Evolutionary conservation across 2,113 vertebrate genomes (phyloP).

Genomic region (Esox niger): DNA sequence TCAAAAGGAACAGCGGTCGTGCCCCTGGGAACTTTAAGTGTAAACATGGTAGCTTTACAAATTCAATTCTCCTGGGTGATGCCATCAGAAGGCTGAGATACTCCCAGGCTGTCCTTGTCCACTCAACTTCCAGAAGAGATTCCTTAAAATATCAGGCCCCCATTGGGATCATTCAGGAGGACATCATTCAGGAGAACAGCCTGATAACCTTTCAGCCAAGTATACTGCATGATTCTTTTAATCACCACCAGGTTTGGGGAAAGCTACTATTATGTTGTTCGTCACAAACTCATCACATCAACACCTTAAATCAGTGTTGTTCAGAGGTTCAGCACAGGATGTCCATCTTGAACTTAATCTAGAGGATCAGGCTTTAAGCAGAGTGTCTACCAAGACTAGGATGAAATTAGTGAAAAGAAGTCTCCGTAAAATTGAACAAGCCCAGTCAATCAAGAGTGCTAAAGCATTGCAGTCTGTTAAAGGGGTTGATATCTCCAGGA

Average conservation of each 20-base stretch:
- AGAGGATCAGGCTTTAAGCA: not conserved
- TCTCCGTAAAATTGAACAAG: not conserved
- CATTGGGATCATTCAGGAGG: constrained; percentile 45
- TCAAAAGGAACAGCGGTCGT: constrained; percentile 16
- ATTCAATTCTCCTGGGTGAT: constrained; percentile 4
- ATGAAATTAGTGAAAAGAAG: constrained; percentile 23
- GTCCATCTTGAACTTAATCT: constrained; percentile 10
- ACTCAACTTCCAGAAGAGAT: constrained; percentile 50
- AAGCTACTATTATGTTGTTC: constrained; percentile 66
- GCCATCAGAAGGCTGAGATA: constrained; percentile 20
- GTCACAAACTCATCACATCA: constrained; percentile 71
- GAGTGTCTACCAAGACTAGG: constrained; percentile 18
- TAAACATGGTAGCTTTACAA: constrained; percentile 5
- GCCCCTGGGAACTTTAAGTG: constrained; percentile 17
- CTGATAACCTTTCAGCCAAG: constrained; percentile 31
- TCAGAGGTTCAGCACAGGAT: constrained; percentile 14
- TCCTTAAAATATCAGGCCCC: constrained; percentile 57
- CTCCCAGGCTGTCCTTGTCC: constrained; percentile 30
- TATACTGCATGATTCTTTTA: constrained; percentile 56
- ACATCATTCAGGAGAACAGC: constrained; percentile 16
- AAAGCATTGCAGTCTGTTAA: constrained; percentile 2
- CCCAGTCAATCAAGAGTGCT: constrained; percentile 4
- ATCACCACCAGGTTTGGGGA: constrained; percentile 63
- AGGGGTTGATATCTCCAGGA: constrained; percentile 12
- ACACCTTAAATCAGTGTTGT: constrained; percentile 69